Conservation (phyloP, 2,113 vertebrate species). For the Synchiropus splendidus region DNA sequence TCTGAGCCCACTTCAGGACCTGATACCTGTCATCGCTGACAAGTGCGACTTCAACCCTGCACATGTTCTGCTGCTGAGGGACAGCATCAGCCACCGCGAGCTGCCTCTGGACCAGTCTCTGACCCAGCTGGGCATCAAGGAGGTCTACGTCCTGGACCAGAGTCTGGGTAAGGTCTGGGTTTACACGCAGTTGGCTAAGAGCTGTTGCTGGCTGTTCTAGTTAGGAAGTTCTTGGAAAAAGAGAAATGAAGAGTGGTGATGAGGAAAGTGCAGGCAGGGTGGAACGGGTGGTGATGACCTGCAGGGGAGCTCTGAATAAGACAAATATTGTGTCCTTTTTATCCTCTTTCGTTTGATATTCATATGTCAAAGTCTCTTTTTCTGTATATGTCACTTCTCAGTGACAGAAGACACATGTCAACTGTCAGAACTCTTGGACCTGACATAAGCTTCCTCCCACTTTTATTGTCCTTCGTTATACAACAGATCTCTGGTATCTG, state of each 20-base stretch:
- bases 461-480: too few species aligned
- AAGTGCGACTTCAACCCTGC: conserved; percentile 88
- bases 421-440: too few species aligned
- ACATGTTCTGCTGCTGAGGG: conserved; percentile 77
- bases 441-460: too few species aligned
- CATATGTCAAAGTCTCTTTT: too few species aligned
- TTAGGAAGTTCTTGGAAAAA: not conserved
- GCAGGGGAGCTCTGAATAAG: too few species aligned
- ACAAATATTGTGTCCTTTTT: too few species aligned
- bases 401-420: too few species aligned
- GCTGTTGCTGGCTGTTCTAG: not conserved
- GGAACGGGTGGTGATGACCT: too few species aligned
- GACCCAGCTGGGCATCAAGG: conserved; percentile 79
- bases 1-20: conserved; percentile 69
- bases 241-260: too few species aligned
- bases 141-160: conserved; percentile 85
- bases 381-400: too few species aligned
- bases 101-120: conserved; percentile 82
- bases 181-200: not conserved
- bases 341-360: too few species aligned
- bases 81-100: conserved; percentile 73
- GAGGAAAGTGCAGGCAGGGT: not conserved
- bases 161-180: conserved; percentile 72
- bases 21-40: conserved; percentile 85
- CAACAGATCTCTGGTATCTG: too few species aligned